Evolutionary conservation across 2,113 vertebrate genomes (phyloP).

Genomic region (Crotalus horridus): DNA sequence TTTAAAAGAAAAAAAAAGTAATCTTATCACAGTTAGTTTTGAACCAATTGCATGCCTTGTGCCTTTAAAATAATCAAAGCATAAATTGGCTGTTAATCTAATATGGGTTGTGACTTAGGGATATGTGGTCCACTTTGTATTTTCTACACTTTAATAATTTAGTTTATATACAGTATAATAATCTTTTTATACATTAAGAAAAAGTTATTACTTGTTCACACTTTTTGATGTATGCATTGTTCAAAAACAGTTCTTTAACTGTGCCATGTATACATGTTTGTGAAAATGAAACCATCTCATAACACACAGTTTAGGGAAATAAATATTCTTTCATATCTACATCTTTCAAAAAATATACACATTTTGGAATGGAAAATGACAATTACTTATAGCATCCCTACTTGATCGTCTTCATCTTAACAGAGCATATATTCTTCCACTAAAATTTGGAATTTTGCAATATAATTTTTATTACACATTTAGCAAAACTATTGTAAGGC

Average conservation of each 20-base stretch:
- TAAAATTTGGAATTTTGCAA: neutral
- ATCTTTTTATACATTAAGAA: neutral
- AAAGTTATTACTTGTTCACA: neutral
- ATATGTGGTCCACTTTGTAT: neutral
- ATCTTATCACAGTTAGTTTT: neutral
- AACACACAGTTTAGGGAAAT: neutral
- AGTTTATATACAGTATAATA: neutral
- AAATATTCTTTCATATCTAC: neutral
- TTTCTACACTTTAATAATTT: neutral
- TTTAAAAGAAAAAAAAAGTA: neutral
- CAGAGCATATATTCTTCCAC: neutral
- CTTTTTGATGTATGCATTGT: neutral
- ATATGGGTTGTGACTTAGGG: neutral
- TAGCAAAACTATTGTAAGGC: neutral
- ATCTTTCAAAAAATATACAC: neutral
- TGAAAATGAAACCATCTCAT: neutral
- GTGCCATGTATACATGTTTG: neutral
- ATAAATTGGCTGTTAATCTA: neutral
- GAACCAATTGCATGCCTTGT: neutral
- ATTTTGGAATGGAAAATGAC: neutral
- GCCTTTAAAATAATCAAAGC: neutral
- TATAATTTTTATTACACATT: neutral
- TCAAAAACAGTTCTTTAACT: neutral
- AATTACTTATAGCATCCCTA: neutral
- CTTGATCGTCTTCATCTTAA: neutral